Percentiles rank a stretch among this genome's conserved stretches.
Conservation (phyloP, 2,888 invertebrate genomes). For the Drosophila robusta region DNA sequence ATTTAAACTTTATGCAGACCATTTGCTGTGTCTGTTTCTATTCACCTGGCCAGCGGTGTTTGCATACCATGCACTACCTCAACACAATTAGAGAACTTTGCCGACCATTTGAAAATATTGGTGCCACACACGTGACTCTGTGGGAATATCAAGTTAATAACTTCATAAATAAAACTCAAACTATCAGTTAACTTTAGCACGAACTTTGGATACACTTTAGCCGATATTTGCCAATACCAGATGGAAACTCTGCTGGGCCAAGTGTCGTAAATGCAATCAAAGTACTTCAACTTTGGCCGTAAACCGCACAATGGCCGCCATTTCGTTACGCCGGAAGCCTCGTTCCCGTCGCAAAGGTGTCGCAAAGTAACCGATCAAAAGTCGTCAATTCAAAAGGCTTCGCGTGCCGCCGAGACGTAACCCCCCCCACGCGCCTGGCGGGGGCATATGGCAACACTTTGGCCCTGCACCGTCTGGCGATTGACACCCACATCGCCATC, state of each 20-base stretch:
- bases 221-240: not conserved
- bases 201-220: slow-evolving; percentile 71
- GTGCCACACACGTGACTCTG: slow-evolving; percentile 61
- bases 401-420: slow-evolving; percentile 51
- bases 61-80: slow-evolving; percentile 61
- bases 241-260: slow-evolving; percentile 18
- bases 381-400: slow-evolving; percentile 66
- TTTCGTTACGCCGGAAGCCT: slow-evolving; percentile 19
- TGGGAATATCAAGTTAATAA: slow-evolving; percentile 76
- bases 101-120: slow-evolving; percentile 29
- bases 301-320: slow-evolving; percentile 58
- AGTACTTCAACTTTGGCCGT: slow-evolving; percentile 69
- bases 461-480: slow-evolving; percentile 53
- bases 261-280: slow-evolving; percentile 73
- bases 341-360: slow-evolving; percentile 54
- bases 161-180: slow-evolving; percentile 31
- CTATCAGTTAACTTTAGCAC: slow-evolving; percentile 30
- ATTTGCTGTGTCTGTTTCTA: slow-evolving; percentile 13
- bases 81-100: slow-evolving; percentile 41
- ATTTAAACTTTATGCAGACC: too few relatives aligned
- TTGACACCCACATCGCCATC: slow-evolving; percentile 78
- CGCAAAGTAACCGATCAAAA: slow-evolving; percentile 65
- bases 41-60: slow-evolving; percentile 24
- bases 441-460: slow-evolving; percentile 70
- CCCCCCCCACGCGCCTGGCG: too few relatives aligned